Evolutionary conservation across 1,140 invertebrate species (phyloP).

Genomic region (Drusus annulatus): DNA sequence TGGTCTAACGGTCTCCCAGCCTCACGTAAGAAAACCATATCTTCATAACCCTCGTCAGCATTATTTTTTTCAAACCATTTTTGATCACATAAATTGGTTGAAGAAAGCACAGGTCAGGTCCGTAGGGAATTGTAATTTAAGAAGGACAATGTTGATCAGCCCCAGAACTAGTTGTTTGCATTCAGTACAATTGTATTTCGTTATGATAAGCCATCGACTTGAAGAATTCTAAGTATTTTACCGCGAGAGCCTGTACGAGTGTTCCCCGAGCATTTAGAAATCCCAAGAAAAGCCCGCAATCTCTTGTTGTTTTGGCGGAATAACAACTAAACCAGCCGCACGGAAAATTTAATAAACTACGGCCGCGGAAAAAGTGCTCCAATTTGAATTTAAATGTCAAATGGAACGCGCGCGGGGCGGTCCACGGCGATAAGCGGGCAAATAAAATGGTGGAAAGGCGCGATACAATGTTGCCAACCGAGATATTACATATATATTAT

Average conservation of each 20-base stretch:
- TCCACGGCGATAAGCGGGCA: slow-evolving; percentile 9
- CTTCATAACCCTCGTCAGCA: too few relatives aligned
- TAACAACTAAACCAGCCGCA: slow-evolving; percentile 27
- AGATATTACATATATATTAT: not conserved
- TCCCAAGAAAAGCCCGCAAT: not conserved
- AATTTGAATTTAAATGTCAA: slow-evolving; percentile 58
- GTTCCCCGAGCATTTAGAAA: not conserved
- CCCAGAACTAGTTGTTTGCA: too few relatives aligned
- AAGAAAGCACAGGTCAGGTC: too few relatives aligned
- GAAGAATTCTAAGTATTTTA: not conserved
- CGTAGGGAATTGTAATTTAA: too few relatives aligned
- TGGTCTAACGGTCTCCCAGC: too few relatives aligned
- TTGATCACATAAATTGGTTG: too few relatives aligned
- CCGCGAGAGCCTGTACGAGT: not conserved
- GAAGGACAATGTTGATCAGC: too few relatives aligned
- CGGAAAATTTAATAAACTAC: slow-evolving; percentile 56
- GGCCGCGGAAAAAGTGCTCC: slow-evolving; percentile 31
- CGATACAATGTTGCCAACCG: slow-evolving; percentile 27
- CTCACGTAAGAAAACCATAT: too few relatives aligned
- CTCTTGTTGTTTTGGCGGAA: slow-evolving; percentile 3
- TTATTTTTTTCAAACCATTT: too few relatives aligned
- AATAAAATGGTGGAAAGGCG: slow-evolving; percentile 26
- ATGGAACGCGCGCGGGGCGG: slow-evolving; percentile 38
- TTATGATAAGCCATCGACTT: too few relatives aligned
- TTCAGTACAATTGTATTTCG: too few relatives aligned